A percentile compares a stretch with the other conserved stretches of the same genome.
Conservation (phyloP, 2,797 vertebrate genomes). For the Australoheros facetus region DNA sequence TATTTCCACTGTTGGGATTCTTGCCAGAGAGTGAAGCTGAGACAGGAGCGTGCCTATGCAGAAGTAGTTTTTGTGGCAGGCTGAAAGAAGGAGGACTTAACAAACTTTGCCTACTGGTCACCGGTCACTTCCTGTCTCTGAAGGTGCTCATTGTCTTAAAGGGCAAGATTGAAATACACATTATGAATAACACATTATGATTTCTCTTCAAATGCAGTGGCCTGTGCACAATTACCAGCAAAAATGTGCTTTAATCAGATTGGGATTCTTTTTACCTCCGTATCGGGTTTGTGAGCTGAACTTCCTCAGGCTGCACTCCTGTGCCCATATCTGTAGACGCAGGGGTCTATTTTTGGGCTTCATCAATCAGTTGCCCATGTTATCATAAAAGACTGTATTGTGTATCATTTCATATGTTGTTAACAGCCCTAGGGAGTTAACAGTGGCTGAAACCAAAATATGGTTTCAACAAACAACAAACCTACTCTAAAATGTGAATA, state of each 20-base stretch:
- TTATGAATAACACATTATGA: constrained; percentile 28
- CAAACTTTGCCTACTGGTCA: constrained; percentile 40
- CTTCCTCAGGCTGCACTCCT: constrained; percentile 48
- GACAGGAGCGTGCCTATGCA: constrained; percentile 36
- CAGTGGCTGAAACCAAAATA: neutral
- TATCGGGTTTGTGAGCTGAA: constrained; percentile 56
- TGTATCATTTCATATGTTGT: constrained; percentile 22
- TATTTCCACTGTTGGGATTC: constrained; percentile 64
- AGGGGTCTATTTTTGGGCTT: constrained; percentile 51
- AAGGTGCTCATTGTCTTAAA: constrained; percentile 72
- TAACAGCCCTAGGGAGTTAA: neutral
- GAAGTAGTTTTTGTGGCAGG: constrained; percentile 46
- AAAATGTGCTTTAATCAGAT: constrained; percentile 23
- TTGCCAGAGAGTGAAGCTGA: constrained; percentile 51
- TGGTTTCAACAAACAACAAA: too few relatives aligned
- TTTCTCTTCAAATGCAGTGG: constrained; percentile 28
- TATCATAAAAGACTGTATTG: constrained; percentile 26
- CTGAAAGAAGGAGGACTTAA: constrained; percentile 66
- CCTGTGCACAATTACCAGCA: constrained; percentile 28
- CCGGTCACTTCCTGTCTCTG: constrained; percentile 60
- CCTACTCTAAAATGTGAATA: neutral
- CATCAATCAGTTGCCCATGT: constrained; percentile 37
- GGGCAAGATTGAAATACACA: constrained; percentile 37
- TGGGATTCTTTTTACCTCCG: constrained; percentile 41
- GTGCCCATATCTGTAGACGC: constrained; percentile 44